Evolutionary conservation across 2,113 vertebrate genomes (phyloP), one percentile per base, ranked within the genome.

Genomic region (Cranoglanis bouderius): DNA sequence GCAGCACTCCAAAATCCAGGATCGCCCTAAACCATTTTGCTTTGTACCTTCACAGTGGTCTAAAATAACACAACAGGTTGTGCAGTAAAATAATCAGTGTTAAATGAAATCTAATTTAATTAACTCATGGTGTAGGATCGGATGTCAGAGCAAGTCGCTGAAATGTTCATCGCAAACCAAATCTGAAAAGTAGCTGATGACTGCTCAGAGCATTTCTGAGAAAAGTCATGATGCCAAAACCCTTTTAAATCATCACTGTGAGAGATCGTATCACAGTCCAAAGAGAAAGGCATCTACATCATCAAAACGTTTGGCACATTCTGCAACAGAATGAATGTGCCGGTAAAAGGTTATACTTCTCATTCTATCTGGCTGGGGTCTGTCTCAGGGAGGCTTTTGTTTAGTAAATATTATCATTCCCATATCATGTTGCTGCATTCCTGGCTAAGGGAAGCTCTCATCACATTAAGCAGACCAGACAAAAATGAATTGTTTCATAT

Each of bases 361-460:
- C 49, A 10, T 65, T 87, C 65, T 88, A 85, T 87, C 83, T 84
- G 74, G 63, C 63, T 67, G 84, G 61, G 65, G 49, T 90, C 49
- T 59, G 84, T 85, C 84, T 90, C 43, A 84, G 86, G 84, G 88
- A 83, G 84, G 67, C 74, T 65, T 92, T 89, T 77, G 90, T 91
- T 90, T 89, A 59, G 88, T 91, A 91, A 90, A 92, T 90, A 90
- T 87, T 92, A 90, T 88, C 90, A 90, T 91, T 91, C 90, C 65
- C 21, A 57, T 43, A 32, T 75, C 19, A 75, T 77, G 83, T 92
- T 80, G 80, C 87, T 85, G 65, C 57, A 61, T 86, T 92, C 85
- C 70, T 83, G 46, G 49, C 84, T 38, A 82, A 65, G 85, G 84
- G 67, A 85, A 75, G 10, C 65, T 84, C 88, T 55, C 57, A 78